phyloP scores from a whole-genome alignment of 2,113 vertebrate species.

The Syngnathus scovelli region DNA sequence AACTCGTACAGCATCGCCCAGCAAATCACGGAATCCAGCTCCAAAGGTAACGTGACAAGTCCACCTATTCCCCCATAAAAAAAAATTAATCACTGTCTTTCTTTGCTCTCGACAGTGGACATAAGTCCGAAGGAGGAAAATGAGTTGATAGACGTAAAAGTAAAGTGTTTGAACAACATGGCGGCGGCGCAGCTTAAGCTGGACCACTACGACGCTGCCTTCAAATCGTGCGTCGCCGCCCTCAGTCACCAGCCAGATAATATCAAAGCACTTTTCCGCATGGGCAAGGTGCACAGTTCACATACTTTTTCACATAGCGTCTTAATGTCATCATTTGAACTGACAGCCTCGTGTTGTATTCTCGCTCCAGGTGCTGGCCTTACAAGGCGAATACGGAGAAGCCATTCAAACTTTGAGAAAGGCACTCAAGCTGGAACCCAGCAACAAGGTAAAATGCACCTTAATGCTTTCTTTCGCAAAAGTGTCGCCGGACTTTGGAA shows the following conservation, averaged over 20 bases:
- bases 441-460: conserved; percentile 80
- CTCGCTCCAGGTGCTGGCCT: conserved; percentile 79
- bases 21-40: conserved; percentile 81
- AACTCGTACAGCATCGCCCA: conserved; percentile 90
- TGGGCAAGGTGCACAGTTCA: conserved; percentile 82
- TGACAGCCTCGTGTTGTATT: neutral
- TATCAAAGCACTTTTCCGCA: conserved; percentile 92
- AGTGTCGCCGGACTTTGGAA: neutral
- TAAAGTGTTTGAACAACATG: conserved; percentile 98
- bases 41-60: conserved; percentile 77
- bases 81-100: neutral
- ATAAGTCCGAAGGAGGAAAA: conserved; percentile 81
- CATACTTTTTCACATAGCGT: neutral
- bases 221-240: conserved; percentile 85
- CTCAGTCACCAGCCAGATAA: conserved; percentile 86
- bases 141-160: conserved; percentile 82
- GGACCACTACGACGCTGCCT: conserved; percentile 86
- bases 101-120: conserved; percentile 72
- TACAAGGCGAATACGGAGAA: conserved; percentile 86
- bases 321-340: neutral
- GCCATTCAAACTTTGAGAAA: conserved; percentile 85
- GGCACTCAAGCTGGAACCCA: conserved; percentile 90
- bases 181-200: conserved; percentile 92
- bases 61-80: no score
- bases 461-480: neutral